phyloP scores from a whole-genome alignment of 2,888 invertebrate genomes.

The Macaria notata region DNA sequence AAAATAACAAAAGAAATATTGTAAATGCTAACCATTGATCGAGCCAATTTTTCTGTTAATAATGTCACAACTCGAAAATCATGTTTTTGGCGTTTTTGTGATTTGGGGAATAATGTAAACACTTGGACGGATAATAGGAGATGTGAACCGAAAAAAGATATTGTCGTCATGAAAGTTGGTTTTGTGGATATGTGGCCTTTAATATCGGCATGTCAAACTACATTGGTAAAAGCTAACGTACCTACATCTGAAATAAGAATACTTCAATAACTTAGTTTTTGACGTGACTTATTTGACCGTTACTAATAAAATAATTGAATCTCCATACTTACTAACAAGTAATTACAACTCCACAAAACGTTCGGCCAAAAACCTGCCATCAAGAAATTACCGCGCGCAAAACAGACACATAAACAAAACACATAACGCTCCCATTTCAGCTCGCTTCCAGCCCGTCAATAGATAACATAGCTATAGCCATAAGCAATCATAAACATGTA shows the following conservation, averaged over 20 bases:
- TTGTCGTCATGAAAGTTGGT: slow-evolving; percentile 46
- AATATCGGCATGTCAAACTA: not conserved
- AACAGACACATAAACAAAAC: not conserved
- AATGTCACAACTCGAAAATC: slow-evolving; percentile 68
- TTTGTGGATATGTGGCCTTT: slow-evolving; percentile 43
- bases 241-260: not conserved
- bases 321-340: too few relatives aligned
- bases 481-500: slow-evolving; percentile 61
- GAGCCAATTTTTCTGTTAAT: slow-evolving; percentile 73
- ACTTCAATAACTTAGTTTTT: not conserved
- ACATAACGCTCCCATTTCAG: slow-evolving; percentile 22
- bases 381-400: too few relatives aligned
- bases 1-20: slow-evolving; percentile 63
- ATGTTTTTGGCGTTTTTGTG: slow-evolving; percentile 52
- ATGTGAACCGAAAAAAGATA: slow-evolving; percentile 39
- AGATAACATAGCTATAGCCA: slow-evolving; percentile 49
- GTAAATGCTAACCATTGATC: slow-evolving; percentile 56
- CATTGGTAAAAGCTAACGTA: not conserved
- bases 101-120: slow-evolving; percentile 59
- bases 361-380: too few relatives aligned
- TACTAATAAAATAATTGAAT: too few relatives aligned
- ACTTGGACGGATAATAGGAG: slow-evolving; percentile 56
- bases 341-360: too few relatives aligned
- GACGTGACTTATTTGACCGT: too few relatives aligned
- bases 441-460: slow-evolving; percentile 17